Evolutionary conservation across 2,888 invertebrate species (phyloP).

Genomic region (Hyalella azteca): DNA sequence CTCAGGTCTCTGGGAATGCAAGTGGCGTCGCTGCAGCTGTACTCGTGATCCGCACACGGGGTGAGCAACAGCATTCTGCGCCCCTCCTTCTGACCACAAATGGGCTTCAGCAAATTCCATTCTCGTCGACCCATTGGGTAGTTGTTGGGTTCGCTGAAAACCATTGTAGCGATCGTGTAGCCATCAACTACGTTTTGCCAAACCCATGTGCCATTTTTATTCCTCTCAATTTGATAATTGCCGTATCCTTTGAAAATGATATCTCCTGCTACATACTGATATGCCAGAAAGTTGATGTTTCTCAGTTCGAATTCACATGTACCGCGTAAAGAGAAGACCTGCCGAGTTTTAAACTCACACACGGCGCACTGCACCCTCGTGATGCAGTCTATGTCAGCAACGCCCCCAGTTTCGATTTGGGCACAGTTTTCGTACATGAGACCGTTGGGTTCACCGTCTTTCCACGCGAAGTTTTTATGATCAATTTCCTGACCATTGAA

Average conservation of each 20-base stretch:
- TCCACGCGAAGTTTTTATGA: conserved; percentile 36
- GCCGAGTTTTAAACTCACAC: conserved; percentile 42
- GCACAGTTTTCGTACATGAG: conserved; percentile 53
- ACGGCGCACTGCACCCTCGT: conserved; percentile 44
- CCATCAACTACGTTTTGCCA: conserved; percentile 48
- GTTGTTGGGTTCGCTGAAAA: conserved; percentile 40
- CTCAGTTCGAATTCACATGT: conserved; percentile 52
- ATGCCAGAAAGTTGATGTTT: conserved; percentile 53
- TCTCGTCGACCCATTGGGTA: conserved; percentile 53
- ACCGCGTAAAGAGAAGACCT: conserved; percentile 49
- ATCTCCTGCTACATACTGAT: conserved; percentile 45
- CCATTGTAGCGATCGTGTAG: conserved; percentile 48
- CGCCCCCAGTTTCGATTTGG: conserved; percentile 40
- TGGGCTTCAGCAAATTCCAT: conserved; percentile 43
- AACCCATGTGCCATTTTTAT: conserved; percentile 40
- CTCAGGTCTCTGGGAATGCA: conserved; percentile 48
- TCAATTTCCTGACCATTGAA: conserved; percentile 20
- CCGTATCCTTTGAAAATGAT: conserved; percentile 53
- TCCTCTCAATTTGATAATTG: conserved; percentile 44
- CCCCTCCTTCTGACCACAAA: conserved; percentile 48
- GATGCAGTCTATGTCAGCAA: conserved; percentile 51
- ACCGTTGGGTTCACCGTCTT: conserved; percentile 51
- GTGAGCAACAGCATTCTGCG: conserved; percentile 47
- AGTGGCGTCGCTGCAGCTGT: conserved; percentile 54
- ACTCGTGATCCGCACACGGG: conserved; percentile 44